These are phyloP conservation scores for Epistrophe eligans DNA, from an alignment of 2,888 invertebrate species.

Conservation along the genomic window DNA sequence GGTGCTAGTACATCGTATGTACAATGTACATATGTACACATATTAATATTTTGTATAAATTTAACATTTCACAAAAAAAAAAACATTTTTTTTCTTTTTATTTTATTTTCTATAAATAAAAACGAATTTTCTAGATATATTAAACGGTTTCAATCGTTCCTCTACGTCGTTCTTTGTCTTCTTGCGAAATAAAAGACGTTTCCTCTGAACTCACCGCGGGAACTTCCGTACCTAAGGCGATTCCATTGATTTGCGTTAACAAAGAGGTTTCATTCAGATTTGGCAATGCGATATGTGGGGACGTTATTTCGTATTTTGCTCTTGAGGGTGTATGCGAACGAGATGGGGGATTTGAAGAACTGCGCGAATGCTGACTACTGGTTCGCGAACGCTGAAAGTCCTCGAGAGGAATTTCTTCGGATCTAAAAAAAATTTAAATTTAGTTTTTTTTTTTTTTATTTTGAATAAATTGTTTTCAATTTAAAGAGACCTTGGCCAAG, in stretches of 20 bases:
- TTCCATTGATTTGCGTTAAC: conserved; percentile 77
- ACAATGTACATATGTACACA: too few relatives aligned
- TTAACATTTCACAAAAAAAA: not conserved
- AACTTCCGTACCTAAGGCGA: conserved; percentile 79
- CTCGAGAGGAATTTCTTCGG: conserved; percentile 92
- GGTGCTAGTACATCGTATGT: not conserved
- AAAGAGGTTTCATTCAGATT: conserved; percentile 75
- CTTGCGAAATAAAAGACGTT: conserved; percentile 90
- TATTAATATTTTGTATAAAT: not conserved
- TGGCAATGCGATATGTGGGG: conserved; percentile 78
- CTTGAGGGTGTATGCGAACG: conserved; percentile 84
- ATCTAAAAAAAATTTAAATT: conserved; percentile 80
- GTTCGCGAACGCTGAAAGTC: conserved; percentile 88
- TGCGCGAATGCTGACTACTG: conserved; percentile 83
- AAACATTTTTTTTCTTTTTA: not conserved
- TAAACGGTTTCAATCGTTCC: conserved; percentile 85
- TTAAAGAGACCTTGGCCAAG: conserved; percentile 86
- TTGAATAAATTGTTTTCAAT: conserved; percentile 6
- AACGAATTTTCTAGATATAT: not conserved
- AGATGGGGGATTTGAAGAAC: conserved; percentile 81
- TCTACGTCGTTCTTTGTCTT: conserved; percentile 83
- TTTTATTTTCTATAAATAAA: not conserved
- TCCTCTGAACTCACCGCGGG: conserved; percentile 87
- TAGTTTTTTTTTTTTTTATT: not conserved
- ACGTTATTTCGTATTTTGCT: conserved; percentile 79